Evolutionary conservation across 30 jellyfish, hydroid and myxozoan genomes (phyloP).

Genomic region (Aurelia sp.): DNA sequence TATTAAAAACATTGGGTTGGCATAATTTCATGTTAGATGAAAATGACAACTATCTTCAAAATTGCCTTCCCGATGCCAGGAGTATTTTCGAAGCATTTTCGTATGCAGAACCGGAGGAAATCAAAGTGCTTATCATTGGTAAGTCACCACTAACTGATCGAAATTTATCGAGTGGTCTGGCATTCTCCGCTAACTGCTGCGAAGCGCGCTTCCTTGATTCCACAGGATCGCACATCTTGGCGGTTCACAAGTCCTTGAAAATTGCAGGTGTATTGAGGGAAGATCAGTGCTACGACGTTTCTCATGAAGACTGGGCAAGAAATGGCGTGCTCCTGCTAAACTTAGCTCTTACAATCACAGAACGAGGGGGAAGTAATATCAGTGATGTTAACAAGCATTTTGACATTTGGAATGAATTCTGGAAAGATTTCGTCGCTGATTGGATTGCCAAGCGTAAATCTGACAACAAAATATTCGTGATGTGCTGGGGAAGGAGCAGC

Average conservation of each 20-base stretch:
- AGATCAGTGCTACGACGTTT: not conserved
- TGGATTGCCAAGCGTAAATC: too few relatives aligned
- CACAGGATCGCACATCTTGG: not conserved
- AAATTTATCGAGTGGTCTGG: constrained; percentile 4
- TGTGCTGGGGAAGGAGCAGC: too few relatives aligned
- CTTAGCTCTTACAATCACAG: not conserved
- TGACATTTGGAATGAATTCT: too few relatives aligned
- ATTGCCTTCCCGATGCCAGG: too few relatives aligned
- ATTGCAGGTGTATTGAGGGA: not conserved
- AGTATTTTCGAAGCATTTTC: constrained; percentile 2
- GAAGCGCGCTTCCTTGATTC: not conserved
- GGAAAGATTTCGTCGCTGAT: too few relatives aligned
- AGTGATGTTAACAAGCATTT: too few relatives aligned
- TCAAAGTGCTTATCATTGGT: constrained; percentile 21
- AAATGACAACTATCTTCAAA: too few relatives aligned
- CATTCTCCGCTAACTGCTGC: constrained; percentile 3
- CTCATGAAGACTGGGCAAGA: constrained; percentile 9
- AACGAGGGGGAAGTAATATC: too few relatives aligned
- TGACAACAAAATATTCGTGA: too few relatives aligned
- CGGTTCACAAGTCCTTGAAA: constrained; percentile 15
- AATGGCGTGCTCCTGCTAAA: constrained; percentile 3
- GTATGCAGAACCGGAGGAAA: not conserved
- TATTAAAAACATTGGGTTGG: too few relatives aligned
- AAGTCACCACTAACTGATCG: constrained; percentile 6
- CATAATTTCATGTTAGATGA: too few relatives aligned